A percentile compares a stretch with the other conserved stretches of the same genome.
These are phyloP conservation scores for Tragelaphus eurycerus DNA, from an alignment of 2,797 vertebrate species.

Conservation along the genomic window DNA sequence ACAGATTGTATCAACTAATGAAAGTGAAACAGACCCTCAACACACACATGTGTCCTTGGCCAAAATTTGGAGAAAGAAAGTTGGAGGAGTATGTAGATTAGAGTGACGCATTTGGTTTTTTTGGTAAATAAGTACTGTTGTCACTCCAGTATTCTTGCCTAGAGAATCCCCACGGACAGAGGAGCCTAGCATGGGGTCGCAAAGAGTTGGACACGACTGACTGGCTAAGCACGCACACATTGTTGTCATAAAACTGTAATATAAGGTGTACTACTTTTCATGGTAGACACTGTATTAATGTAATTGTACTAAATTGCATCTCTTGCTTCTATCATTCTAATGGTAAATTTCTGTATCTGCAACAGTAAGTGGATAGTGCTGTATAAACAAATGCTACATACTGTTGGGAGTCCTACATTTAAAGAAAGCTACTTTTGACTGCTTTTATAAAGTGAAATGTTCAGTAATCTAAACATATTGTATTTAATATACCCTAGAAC, in stretches of 20 bases:
- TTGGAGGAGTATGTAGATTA: background rate
- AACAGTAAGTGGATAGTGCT: background rate
- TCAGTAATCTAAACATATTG: background rate
- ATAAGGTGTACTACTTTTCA: background rate
- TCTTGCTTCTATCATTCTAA: slow-evolving; percentile 26
- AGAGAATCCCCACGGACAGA: background rate
- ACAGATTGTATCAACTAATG: background rate
- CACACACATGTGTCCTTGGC: background rate
- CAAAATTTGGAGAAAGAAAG: background rate
- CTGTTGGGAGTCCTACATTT: background rate
- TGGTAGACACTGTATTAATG: background rate
- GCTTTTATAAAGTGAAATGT: background rate
- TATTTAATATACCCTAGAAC: background rate
- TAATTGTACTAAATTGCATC: background rate
- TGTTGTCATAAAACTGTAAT: background rate
- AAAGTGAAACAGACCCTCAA: background rate
- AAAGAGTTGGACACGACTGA: background rate
- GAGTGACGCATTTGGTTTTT: background rate
- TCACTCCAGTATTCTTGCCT: background rate
- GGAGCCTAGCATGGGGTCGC: background rate
- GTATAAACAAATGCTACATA: background rate
- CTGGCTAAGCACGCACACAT: background rate
- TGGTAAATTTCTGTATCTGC: background rate
- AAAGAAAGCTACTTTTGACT: slow-evolving; percentile 13
- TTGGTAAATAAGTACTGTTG: background rate